Conservation (phyloP, 2,797 vertebrate genomes). For the Anguilla marmorata region DNA sequence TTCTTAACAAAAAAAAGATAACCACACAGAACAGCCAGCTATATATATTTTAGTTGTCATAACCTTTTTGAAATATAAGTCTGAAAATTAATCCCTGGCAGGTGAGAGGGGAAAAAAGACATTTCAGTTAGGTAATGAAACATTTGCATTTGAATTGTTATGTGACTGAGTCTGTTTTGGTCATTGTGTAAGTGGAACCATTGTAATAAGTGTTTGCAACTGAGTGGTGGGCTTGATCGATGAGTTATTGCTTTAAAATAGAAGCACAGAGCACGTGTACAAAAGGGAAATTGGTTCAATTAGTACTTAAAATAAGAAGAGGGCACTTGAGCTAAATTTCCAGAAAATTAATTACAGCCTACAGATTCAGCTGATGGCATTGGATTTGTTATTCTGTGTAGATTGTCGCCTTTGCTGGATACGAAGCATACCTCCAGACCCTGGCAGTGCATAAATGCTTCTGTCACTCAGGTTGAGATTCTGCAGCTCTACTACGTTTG, state of each 20-base stretch:
- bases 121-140: conserved; percentile 42
- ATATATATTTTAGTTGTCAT: conserved; percentile 49
- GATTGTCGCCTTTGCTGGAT: conserved; percentile 41
- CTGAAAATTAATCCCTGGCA: conserved; percentile 10
- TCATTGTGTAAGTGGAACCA: conserved; percentile 69
- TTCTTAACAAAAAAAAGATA: conserved; percentile 12
- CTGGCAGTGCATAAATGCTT: conserved; percentile 28
- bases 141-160: conserved; percentile 52
- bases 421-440: conserved; percentile 25
- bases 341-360: conserved; percentile 69
- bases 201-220: conserved; percentile 65
- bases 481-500: neutral
- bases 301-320: conserved; percentile 73
- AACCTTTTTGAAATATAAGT: conserved; percentile 8
- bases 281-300: conserved; percentile 75
- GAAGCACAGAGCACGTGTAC: conserved; percentile 67
- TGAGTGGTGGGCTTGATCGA: conserved; percentile 69
- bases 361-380: conserved; percentile 63
- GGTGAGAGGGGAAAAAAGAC: conserved; percentile 31
- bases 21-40: conserved; percentile 36
- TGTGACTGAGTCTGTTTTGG: conserved; percentile 72
- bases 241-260: conserved; percentile 78
- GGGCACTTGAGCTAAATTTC: conserved; percentile 73
- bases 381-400: conserved; percentile 54
- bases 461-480: conserved; percentile 3